Evolutionary conservation across 2,113 vertebrate species (phyloP).

Genomic region (Neopipo cinnamomea): DNA sequence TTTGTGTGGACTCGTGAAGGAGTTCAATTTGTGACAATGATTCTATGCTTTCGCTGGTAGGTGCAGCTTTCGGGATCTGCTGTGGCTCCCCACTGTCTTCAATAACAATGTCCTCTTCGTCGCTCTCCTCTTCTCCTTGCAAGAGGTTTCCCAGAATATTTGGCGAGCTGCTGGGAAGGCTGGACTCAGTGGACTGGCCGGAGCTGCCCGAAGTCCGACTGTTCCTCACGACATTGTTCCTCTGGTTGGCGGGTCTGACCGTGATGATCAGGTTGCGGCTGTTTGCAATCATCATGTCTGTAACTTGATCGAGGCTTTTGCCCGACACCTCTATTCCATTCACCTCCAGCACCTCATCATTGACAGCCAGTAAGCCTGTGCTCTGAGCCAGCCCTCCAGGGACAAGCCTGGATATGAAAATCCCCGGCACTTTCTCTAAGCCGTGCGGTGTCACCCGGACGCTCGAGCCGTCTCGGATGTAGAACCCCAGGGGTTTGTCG

Average conservation of each 20-base stretch:
- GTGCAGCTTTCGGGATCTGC: slow-evolving; percentile 71
- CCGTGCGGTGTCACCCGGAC: slow-evolving; percentile 92
- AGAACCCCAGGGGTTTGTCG: slow-evolving; percentile 94
- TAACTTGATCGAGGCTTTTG: slow-evolving; percentile 96
- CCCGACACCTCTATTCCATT: slow-evolving; percentile 96
- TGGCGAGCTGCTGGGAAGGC: slow-evolving; percentile 74
- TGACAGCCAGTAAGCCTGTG: slow-evolving; percentile 93
- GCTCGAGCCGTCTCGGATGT: slow-evolving; percentile 94
- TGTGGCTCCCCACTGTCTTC: slow-evolving; percentile 78
- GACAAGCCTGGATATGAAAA: slow-evolving; percentile 91
- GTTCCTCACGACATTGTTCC: slow-evolving; percentile 90
- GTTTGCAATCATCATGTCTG: slow-evolving; percentile 99
- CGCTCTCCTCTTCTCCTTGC: slow-evolving; percentile 87
- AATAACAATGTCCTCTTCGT: slow-evolving; percentile 91
- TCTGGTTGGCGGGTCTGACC: slow-evolving; percentile 94
- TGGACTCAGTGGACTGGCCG: slow-evolving; percentile 90
- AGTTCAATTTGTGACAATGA: slow-evolving; percentile 82
- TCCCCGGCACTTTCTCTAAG: slow-evolving; percentile 93
- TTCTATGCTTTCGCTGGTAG: slow-evolving; percentile 75
- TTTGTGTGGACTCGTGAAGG: slow-evolving; percentile 79
- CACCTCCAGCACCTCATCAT: slow-evolving; percentile 96
- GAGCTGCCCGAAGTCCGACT: slow-evolving; percentile 91
- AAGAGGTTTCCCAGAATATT: slow-evolving; percentile 81
- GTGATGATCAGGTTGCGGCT: slow-evolving; percentile 98
- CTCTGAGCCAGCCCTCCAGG: slow-evolving; percentile 94